Evolutionary conservation across 2,797 vertebrate genomes (phyloP).

Genomic region (Clarias laeviceps): DNA sequence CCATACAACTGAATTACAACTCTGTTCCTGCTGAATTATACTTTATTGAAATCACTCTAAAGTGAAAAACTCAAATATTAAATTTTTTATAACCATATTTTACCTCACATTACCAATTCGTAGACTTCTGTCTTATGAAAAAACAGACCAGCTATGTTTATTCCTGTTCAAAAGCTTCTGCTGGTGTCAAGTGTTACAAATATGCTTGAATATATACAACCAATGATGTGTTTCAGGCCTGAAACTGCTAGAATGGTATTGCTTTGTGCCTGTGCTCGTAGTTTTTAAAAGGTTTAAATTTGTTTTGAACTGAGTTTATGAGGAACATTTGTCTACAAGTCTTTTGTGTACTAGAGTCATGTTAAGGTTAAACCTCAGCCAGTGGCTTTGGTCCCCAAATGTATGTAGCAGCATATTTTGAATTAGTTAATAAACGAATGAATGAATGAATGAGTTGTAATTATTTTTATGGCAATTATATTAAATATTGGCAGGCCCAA

Average conservation of each 20-base stretch:
- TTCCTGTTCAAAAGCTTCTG: constrained; percentile 42
- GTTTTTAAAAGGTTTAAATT: background rate
- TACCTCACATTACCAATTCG: background rate
- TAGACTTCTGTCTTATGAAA: constrained; percentile 14
- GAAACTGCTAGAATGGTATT: background rate
- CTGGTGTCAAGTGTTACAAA: constrained; percentile 42
- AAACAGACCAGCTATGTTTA: constrained; percentile 40
- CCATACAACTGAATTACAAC: constrained; percentile 22
- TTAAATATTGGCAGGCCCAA: background rate
- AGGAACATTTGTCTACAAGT: constrained; percentile 8
- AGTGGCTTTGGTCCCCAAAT: background rate
- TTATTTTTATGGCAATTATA: too few species aligned
- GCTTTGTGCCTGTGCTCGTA: too few species aligned
- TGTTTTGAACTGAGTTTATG: constrained; percentile 8
- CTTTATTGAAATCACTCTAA: background rate
- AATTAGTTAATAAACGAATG: background rate
- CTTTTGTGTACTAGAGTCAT: background rate
- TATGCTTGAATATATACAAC: constrained; percentile 44
- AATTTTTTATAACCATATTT: constrained; percentile 2
- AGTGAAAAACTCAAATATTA: background rate
- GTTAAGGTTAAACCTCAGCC: constrained; percentile 15
- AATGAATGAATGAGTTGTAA: too few species aligned
- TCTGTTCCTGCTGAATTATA: background rate
- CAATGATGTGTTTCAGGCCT: constrained; percentile 43
- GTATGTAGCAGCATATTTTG: background rate